Conservation (phyloP, 1,140 invertebrate genomes). For the Aricia agestis region DNA sequence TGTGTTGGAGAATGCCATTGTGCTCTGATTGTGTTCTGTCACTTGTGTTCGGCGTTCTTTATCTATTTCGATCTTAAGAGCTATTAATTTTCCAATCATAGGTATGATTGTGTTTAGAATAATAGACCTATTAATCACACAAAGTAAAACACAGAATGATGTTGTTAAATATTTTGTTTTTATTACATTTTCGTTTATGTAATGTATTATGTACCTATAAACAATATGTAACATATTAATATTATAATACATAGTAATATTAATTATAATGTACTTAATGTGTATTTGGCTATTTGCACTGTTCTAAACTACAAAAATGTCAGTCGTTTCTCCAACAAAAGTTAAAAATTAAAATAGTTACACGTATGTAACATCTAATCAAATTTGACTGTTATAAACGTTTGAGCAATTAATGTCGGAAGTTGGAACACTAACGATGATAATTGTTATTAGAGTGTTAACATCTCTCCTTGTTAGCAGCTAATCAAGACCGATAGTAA, state of each 20-base stretch:
- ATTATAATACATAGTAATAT: no score
- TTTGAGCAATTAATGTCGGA: not conserved
- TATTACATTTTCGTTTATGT: not conserved
- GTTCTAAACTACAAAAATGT: no score
- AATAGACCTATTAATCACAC: conserved; percentile 3
- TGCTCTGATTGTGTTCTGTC: conserved; percentile 19
- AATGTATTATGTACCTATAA: no score
- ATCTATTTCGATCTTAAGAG: conserved; percentile 30
- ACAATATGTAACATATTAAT: no score
- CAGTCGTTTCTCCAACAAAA: no score
- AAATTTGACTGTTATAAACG: not conserved
- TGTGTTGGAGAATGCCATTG: conserved; percentile 29
- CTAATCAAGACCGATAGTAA: conserved; percentile 12
- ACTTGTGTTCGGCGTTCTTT: conserved; percentile 12
- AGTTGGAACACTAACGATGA: conserved; percentile 9
- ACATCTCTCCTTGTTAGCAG: conserved; percentile 1
- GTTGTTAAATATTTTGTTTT: not conserved
- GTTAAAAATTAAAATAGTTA: no score
- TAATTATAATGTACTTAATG: no score
- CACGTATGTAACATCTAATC: not conserved
- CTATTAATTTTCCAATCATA: conserved; percentile 14
- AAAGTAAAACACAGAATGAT: not conserved
- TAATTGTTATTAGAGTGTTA: conserved; percentile 15
- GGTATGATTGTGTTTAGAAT: not conserved
- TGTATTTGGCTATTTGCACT: no score